phyloP scores from a whole-genome alignment of 1,140 invertebrate genomes.

The Choristoneura fumiferana region DNA sequence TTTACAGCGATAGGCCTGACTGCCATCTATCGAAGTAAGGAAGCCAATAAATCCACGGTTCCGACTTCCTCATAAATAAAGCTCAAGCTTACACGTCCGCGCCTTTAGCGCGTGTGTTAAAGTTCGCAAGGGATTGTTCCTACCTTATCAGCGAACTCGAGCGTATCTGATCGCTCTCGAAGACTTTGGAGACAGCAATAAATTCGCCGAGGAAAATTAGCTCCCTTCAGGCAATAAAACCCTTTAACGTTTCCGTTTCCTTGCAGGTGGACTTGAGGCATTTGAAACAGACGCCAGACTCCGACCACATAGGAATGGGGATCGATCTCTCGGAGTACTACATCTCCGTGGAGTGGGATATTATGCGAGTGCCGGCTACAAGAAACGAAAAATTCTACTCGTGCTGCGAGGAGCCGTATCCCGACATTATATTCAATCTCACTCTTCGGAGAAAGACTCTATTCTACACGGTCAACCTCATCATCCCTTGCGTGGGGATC shows the following conservation, averaged over 20 bases:
- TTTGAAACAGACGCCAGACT: slow-evolving; percentile 88
- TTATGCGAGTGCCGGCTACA: slow-evolving; percentile 92
- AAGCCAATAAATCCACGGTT: slow-evolving; percentile 67
- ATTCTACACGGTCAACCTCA: slow-evolving; percentile 98
- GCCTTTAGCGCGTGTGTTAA: slow-evolving; percentile 42
- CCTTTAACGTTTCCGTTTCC: slow-evolving; percentile 30
- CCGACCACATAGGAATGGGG: slow-evolving; percentile 90
- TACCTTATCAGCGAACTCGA: slow-evolving; percentile 23
- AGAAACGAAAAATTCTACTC: slow-evolving; percentile 94
- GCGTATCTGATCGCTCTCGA: background rate
- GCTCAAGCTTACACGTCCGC: slow-evolving; percentile 35
- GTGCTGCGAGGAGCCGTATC: slow-evolving; percentile 94
- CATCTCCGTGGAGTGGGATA: slow-evolving; percentile 98
- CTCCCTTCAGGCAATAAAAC: background rate
- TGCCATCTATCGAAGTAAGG: slow-evolving; percentile 52
- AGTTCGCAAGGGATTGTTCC: slow-evolving; percentile 40
- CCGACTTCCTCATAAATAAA: slow-evolving; percentile 60
- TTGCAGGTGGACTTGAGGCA: slow-evolving; percentile 92
- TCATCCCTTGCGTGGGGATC: slow-evolving; percentile 97
- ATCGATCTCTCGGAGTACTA: slow-evolving; percentile 97
- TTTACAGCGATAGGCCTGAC: slow-evolving; percentile 48
- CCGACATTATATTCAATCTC: slow-evolving; percentile 98
- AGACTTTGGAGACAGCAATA: slow-evolving; percentile 16
- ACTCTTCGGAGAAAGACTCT: slow-evolving; percentile 97
- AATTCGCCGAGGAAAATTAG: slow-evolving; percentile 8